phyloP scores from a whole-genome alignment of 2,113 vertebrate genomes.

The Acinonyx jubatus region DNA sequence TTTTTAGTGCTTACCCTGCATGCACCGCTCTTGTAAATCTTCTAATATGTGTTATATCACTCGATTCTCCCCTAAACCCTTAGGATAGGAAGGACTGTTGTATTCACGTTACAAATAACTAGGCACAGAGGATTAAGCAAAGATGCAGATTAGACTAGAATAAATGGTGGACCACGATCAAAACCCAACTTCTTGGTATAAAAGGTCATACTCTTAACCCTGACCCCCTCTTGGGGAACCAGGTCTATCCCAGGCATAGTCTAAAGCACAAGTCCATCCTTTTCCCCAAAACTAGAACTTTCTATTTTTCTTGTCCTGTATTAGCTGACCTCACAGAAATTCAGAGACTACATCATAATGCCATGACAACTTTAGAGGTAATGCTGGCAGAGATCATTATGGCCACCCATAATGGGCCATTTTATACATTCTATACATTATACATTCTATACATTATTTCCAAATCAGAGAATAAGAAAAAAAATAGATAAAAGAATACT shows the following conservation, averaged over 20 bases:
- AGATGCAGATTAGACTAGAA: neutral
- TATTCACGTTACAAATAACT: neutral
- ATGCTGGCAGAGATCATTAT: neutral
- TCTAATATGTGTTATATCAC: neutral
- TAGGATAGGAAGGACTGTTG: fast-evolving
- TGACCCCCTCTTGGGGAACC: neutral
- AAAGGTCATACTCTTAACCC: neutral
- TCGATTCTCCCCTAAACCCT: neutral
- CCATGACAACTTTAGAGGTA: too few species aligned
- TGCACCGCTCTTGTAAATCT: neutral
- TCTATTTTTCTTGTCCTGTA: neutral
- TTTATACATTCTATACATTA: neutral
- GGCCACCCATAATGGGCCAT: too few species aligned
- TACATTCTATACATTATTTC: neutral
- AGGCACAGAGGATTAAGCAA: neutral
- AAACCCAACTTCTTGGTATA: neutral
- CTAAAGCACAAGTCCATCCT: neutral
- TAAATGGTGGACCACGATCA: too few species aligned
- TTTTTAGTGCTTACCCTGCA: neutral
- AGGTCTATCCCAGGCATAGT: neutral
- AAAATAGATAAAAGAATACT: neutral
- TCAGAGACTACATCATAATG: neutral
- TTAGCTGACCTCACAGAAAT: fast-evolving
- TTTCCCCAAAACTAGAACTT: neutral
- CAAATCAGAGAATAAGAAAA: neutral